Evolutionary conservation across 2,113 vertebrate genomes (phyloP), one percentile per base, ranked within the genome.

Genomic region (Vidua macroura): DNA sequence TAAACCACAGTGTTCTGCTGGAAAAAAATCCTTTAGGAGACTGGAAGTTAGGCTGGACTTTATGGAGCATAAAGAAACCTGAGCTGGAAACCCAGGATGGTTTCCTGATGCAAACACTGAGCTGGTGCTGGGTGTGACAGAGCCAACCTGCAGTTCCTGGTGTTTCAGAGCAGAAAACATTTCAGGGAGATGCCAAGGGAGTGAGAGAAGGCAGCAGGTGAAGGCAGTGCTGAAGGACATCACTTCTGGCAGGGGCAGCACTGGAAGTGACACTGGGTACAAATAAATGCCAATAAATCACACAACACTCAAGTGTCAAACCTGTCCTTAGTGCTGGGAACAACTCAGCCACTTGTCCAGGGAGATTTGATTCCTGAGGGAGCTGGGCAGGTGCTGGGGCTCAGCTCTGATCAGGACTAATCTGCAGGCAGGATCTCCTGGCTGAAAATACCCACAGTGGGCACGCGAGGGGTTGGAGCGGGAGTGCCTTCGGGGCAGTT

Each of bases 391-490:
- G 18, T 7, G 13, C 43, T 33, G 43, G 59, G 24, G n/a, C 72
- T 79, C 83, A 8, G 63, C 63, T 60, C 93, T 13, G 49, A 13
- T 1, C 53, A 49, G 87, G 27, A 33, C 12, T 23, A 3, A 58
- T 5, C 73, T 19, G 64, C 52, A 70, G 77, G 33, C 64, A 43
- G 44, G 33, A 49, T 18, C 79, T 67, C 55, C 70, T 55, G 12
- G 4, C 46, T 44, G 31, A 19, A 35, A 49, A 66, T 5, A 44
- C 46, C 66, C 0, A 1, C 7, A 0, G 0, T 8, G 81, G 60
- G 46, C 30, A 60, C 2, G 0, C 0, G 0, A 56, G 58, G 25
- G 49, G 4, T 1, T 3, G 2, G 15, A 15, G 17, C 0, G 1
- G n/a, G 4, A 39, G 17, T 0, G 0, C 12, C 44, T 37, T 5